phyloP scores from a whole-genome alignment of 2,113 vertebrate species.

The Oryzias woworae region DNA sequence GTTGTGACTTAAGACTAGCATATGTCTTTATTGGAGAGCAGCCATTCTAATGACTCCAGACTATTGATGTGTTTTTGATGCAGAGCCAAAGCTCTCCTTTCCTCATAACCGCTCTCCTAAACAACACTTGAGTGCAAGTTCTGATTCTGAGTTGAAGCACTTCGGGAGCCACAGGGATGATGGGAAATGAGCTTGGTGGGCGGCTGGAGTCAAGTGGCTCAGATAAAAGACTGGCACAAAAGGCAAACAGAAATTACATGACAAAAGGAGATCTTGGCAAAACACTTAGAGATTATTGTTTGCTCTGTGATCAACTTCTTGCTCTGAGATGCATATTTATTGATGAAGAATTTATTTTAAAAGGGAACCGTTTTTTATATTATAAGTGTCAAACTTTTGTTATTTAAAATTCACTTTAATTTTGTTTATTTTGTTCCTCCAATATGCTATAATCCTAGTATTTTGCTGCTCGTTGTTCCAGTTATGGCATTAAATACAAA shows the following conservation, averaged over 20 bases:
- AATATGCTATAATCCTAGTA: no score
- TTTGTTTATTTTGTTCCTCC: no score
- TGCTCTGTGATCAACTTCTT: background rate
- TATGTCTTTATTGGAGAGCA: background rate
- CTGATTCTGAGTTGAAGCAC: constrained; percentile 27
- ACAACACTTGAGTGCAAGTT: constrained; percentile 33
- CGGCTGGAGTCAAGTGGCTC: constrained; percentile 36
- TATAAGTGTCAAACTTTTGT: background rate
- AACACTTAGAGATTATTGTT: constrained; percentile 5
- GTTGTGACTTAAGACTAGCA: background rate
- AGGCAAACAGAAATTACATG: constrained; percentile 6
- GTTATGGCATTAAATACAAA: no score
- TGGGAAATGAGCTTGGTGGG: constrained; percentile 48
- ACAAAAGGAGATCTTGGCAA: background rate
- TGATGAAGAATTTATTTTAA: background rate
- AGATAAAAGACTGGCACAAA: constrained; percentile 13
- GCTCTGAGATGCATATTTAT: background rate
- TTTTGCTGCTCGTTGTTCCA: no score
- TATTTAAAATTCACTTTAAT: no score
- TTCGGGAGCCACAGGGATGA: constrained; percentile 38
- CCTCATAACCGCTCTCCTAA: constrained; percentile 29
- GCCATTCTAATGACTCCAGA: constrained; percentile 6
- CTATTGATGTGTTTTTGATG: constrained; percentile 10
- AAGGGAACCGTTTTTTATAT: background rate
- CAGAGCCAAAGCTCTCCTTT: background rate